A percentile compares a stretch with the other conserved stretches of the same genome.
Evolutionary conservation across 2,113 vertebrate genomes (phyloP).

Genomic region (Pongo pygmaeus): DNA sequence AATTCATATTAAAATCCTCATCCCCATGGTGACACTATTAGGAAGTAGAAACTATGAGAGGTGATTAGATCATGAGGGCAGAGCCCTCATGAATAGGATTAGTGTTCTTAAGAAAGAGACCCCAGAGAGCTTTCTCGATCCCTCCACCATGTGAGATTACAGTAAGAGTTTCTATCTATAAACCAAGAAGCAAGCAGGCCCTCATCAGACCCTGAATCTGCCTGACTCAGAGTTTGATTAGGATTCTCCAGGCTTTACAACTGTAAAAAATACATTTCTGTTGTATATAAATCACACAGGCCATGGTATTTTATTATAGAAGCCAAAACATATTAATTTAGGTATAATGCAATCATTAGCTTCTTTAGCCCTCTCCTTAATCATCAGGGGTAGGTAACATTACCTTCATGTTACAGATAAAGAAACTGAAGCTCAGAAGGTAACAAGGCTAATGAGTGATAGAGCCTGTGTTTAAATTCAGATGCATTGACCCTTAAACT

Average conservation of each 20-base stretch:
- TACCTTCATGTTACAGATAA: neutral
- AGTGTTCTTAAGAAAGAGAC: neutral
- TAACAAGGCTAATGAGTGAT: neutral
- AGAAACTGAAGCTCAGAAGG: neutral
- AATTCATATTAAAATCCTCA: neutral
- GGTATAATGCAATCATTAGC: neutral
- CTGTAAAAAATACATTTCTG: neutral
- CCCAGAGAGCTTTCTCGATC: accelerated
- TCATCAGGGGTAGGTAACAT: neutral
- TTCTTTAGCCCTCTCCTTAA: neutral
- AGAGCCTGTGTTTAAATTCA: neutral
- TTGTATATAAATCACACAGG: neutral
- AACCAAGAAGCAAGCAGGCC: too few relatives aligned
- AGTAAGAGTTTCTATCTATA: neutral
- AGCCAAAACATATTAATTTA: neutral
- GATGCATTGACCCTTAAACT: accelerated
- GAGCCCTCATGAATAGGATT: neutral
- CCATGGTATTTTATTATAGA: neutral
- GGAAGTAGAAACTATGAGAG: neutral
- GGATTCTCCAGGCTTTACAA: neutral
- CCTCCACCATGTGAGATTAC: neutral
- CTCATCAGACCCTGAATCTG: neutral
- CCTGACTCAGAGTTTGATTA: neutral
- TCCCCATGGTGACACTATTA: neutral
- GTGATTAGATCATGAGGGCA: neutral